Evolutionary conservation across 2,888 invertebrate genomes (phyloP), one percentile per base, ranked within the genome.

Genomic region (Drosophila prostipennis): DNA sequence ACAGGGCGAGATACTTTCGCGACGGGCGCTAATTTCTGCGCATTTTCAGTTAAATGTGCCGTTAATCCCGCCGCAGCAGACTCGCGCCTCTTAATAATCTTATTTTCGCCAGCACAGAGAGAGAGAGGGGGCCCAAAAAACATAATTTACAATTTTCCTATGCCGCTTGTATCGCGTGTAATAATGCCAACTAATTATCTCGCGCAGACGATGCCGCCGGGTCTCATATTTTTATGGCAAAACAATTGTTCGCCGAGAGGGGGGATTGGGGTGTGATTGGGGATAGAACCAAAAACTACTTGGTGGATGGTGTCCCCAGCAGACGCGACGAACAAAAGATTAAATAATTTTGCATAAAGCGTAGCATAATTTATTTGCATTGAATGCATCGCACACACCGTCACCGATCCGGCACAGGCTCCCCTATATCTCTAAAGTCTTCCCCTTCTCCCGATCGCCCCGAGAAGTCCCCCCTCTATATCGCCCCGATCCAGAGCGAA

Each of bases 331-430:
- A 87, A 88, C 89, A 89, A 87, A 89, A 86, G 89, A 86, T 86
- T 88, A 87, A 89, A 89, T 89, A 89, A 87, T 87, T 87, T 85
- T 87, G 89, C 89, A 87, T 87, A 87, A 87, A 79, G 84, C 87
- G 89, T 87, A 78, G 74, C 89, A 89, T 87, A 87, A 89, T 87
- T 87, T 89, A 87, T 87, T 87, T 79, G 78, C 86, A 85, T 87
- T 89, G 89, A 89, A 87, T 87, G 87, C 89, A 87, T 89, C 78
- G 76, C 77, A 82, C 89, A 86, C 85, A 72, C 86, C 73, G 87
- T 80, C 88, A 87, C 86, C 84, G 78, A 82, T 78, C 84, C 89
- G 82, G 80, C 77, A 77, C 76, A 72, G 53, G 36, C 63, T 39
- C 32, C 79, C 14, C 32, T 45, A 32, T 46, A 34, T 53, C 23